Conservation (phyloP, 2,113 vertebrate species). For the Perccottus glenii region DNA sequence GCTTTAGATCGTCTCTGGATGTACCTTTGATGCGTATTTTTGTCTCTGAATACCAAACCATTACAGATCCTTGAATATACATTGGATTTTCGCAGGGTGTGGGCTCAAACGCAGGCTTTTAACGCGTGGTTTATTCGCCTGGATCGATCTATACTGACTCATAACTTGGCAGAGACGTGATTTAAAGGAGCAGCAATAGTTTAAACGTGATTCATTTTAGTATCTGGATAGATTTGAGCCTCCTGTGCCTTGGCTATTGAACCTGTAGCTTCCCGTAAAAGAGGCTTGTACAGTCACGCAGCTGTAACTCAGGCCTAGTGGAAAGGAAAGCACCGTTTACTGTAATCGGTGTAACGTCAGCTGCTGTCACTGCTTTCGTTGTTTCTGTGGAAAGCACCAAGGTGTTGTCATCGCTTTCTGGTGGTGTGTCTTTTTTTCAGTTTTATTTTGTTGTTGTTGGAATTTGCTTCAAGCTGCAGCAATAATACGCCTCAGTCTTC, state of each 20-base stretch:
- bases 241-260: constrained; percentile 57
- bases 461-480: constrained; percentile 10
- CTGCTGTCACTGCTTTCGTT: constrained; percentile 11
- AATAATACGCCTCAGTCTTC: no score
- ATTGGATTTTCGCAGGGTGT: constrained; percentile 48
- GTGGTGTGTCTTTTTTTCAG: constrained; percentile 32
- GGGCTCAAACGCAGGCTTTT: constrained; percentile 41
- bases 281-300: constrained; percentile 41
- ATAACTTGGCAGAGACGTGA: constrained; percentile 45
- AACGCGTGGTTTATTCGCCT: constrained; percentile 51
- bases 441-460: neutral
- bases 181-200: constrained; percentile 23
- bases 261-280: constrained; percentile 1
- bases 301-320: constrained; percentile 39
- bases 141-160: constrained; percentile 49
- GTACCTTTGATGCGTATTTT: constrained; percentile 55
- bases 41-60: constrained; percentile 64
- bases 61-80: neutral
- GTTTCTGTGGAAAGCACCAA: constrained; percentile 63
- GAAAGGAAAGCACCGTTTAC: constrained; percentile 67
- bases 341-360: constrained; percentile 71
- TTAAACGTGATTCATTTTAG: constrained; percentile 7
- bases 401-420: constrained; percentile 67
- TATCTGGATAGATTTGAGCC: constrained; percentile 52
- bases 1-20: constrained; percentile 3